Base-by-base conservation (phyloP, 2,888 invertebrate species). In the Lasioglossum vierecki region DNA sequence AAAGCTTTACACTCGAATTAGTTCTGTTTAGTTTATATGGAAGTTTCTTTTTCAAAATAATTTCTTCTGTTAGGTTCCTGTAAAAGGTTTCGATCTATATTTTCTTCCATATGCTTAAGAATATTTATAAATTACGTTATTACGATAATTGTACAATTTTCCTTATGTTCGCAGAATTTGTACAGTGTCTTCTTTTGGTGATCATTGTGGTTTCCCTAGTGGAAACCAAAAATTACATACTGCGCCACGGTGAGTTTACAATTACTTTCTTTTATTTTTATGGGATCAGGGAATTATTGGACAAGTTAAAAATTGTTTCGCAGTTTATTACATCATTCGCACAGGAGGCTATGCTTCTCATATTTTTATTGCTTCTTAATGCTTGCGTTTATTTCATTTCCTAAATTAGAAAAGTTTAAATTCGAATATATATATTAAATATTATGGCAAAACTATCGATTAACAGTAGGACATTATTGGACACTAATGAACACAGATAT, bases 191-290 rank as follows among this genome's bases (percentile, higher is more conserved):
- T 82, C 70, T 84, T 78, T 87, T 93, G 93, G 93, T 93, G 93
- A 94, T 93, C 91, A 87, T 90, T 86, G 91, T 91, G 92, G 93
- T 94, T 94, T 94, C 93, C 93, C 88, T 89, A 80, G 90, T 82
- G 92, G 93, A 94, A 94, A 93, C 93, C 93, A 91, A 91, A 91
- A 92, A 83, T 84, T 90, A 87, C 86, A 90, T 92, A 93, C 90
- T 94, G 92, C 90, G 91, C 89, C 92, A 94, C 93, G 92, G 94
- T 94, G 85, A 94, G 94, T 93, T 80, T 68, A 72, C 77, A 41
- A 71, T 44, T 60, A 71, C 35, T 18, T 46, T 44, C 26, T 49
- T 15, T 35, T 57, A 15, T 41, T n/a, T 76, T 35, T 80, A 70
- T 13, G 11, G 63, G 53, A 30, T 11, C 18, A 15, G 44, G n/a